These are phyloP conservation scores for Chromis chromis DNA, from an alignment of 2,797 vertebrate genomes.

Conservation along the genomic window DNA sequence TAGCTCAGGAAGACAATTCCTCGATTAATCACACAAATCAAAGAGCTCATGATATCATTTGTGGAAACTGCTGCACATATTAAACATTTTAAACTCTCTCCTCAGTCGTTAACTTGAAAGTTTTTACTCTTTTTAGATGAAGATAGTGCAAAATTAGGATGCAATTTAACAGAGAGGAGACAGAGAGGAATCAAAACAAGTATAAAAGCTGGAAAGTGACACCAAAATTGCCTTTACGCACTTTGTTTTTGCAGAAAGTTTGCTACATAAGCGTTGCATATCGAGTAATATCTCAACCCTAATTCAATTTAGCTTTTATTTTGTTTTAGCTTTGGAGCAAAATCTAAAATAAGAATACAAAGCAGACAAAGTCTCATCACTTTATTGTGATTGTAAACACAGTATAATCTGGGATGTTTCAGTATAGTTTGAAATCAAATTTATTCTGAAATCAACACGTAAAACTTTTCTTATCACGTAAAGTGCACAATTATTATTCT, in stretches of 20 bases:
- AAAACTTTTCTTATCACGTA: constrained; percentile 12
- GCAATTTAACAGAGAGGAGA: too few relatives aligned
- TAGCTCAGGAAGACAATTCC: constrained; percentile 38
- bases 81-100: background rate
- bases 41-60: background rate
- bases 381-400: constrained; percentile 65
- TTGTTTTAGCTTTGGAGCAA: background rate
- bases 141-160: too few relatives aligned
- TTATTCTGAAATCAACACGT: background rate
- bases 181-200: background rate
- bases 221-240: too few relatives aligned
- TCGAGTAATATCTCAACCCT: background rate
- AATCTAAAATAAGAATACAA: constrained; percentile 9
- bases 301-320: background rate
- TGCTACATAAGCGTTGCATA: too few relatives aligned
- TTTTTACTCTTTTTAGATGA: too few relatives aligned
- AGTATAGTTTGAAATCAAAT: constrained; percentile 9
- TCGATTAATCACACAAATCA: constrained; percentile 27
- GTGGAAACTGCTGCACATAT: background rate
- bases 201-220: too few relatives aligned
- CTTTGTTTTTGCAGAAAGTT: too few relatives aligned
- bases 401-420: constrained; percentile 1
- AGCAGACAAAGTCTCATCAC: constrained; percentile 8
- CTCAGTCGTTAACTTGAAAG: too few relatives aligned
- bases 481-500: constrained; percentile 29